A percentile compares a stretch with the other conserved stretches of the same genome.
phyloP scores from a whole-genome alignment of 1,140 invertebrate genomes.

The Lasaia peninsularis region DNA sequence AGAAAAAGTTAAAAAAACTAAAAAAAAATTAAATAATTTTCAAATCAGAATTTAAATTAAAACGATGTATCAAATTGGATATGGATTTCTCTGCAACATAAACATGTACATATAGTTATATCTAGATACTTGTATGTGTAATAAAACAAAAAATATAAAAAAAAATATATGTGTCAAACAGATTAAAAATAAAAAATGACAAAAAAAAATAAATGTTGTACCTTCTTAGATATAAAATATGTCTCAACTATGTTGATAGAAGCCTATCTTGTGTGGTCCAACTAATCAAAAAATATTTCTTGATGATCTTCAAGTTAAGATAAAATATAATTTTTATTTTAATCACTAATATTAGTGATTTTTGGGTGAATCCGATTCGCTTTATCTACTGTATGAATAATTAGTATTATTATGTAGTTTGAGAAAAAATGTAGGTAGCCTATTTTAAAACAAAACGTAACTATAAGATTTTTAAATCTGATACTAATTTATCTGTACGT shows the following conservation, averaged over 20 bases:
- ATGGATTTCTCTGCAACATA: not conserved
- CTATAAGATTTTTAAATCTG: no score
- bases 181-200: no score
- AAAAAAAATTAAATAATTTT: constrained; percentile 19
- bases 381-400: no score
- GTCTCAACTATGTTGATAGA: constrained; percentile 21
- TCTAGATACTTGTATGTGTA: constrained; percentile 15
- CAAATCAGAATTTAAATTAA: constrained; percentile 11
- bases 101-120: constrained; percentile 4
- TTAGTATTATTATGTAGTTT: no score
- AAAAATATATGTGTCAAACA: not conserved
- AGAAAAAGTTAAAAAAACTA: constrained; percentile 57
- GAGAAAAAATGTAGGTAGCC: no score
- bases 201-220: no score
- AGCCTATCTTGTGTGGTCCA: constrained; percentile 45
- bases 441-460: no score
- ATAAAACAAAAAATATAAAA: constrained; percentile 15
- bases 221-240: not conserved
- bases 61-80: not conserved
- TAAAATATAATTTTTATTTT: no score
- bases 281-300: constrained; percentile 34
- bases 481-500: no score
- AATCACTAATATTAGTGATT: no score
- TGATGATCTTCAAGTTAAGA: constrained; percentile 19
- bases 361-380: no score